These are phyloP conservation scores for Rana temporaria DNA, from an alignment of 2,113 vertebrate genomes.

Conservation along the genomic window DNA sequence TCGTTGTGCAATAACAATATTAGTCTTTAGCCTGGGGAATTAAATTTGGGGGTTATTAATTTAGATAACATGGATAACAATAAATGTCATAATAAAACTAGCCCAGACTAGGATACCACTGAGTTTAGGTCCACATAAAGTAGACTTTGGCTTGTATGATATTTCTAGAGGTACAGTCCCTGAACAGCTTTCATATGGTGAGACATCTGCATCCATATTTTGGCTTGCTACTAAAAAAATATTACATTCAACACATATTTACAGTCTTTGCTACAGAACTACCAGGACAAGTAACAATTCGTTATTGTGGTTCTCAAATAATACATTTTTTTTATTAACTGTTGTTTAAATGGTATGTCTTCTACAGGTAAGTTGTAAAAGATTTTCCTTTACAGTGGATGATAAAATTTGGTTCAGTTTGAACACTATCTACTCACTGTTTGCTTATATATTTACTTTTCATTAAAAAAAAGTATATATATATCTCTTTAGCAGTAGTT, in stretches of 20 bases:
- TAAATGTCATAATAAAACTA: too few species aligned
- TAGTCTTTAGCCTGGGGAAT: not conserved
- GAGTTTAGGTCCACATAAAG: too few species aligned
- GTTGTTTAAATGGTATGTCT: slow-evolving; percentile 60
- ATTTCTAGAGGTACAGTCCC: too few species aligned
- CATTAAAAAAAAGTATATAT: too few species aligned
- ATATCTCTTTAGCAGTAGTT: too few species aligned
- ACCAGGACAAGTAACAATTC: not conserved
- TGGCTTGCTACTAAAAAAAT: not conserved
- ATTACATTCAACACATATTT: not conserved
- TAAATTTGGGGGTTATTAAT: not conserved
- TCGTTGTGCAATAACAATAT: not conserved
- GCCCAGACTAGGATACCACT: too few species aligned
- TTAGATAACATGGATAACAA: too few species aligned
- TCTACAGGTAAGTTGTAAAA: slow-evolving; percentile 69
- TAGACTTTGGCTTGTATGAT: too few species aligned
- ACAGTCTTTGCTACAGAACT: not conserved
- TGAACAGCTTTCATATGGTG: too few species aligned
- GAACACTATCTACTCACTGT: not conserved
- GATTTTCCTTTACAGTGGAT: slow-evolving; percentile 45
- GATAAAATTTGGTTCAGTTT: not conserved
- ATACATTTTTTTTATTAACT: slow-evolving; percentile 31
- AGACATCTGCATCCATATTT: too few species aligned
- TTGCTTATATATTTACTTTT: slow-evolving; percentile 6
- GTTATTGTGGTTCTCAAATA: not conserved